Evolutionary conservation across 2,888 invertebrate species (phyloP), one percentile per base, ranked within the genome.

Genomic region (Plebejus anna): DNA sequence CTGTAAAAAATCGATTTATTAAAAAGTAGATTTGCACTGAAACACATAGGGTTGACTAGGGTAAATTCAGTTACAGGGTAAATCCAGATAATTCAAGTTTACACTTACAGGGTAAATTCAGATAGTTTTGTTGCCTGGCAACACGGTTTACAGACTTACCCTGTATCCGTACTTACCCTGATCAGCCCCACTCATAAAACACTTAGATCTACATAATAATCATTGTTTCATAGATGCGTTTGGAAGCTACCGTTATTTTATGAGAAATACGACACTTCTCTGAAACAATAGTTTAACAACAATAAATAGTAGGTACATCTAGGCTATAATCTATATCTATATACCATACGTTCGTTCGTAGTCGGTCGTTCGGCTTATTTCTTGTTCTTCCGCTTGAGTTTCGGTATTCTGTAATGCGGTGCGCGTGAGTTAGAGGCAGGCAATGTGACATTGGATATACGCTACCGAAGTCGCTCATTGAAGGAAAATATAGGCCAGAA

Each of bases 401-500:
- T 94, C 88, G 94, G 94, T 84, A 94, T 94, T 87, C 94, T 94
- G 94, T 79, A 92, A 92, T 86, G 88, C 85, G 87, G 89, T 91
- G 93, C 91, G 83, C 79, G 91, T 90, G 90, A 80, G 89, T 92
- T 92, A 90, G 86, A 80, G 83, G 83, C 80, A 79, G 80, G 82
- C 80, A 77, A 77, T 80, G 81, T 81, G 82, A 55, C 4, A 32
- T 77, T 42, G 11, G 42, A 22, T 9, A 55, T 55, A 55, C 55
- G 55, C 55, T 55, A 55, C 55, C 4, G 16, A 55, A 55, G 1
- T 16, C 55, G 55, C 55, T 55, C 22, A 22, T 22, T 22, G 22
- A 22, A 22, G 22, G 22, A 22, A 22, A 22, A 22, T 22, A 22
- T 22, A 22, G 22, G 22, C 22, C 22, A 22, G 22, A 22, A 22